phyloP scores from a whole-genome alignment of 2,113 vertebrate genomes.

The Alces alces region DNA sequence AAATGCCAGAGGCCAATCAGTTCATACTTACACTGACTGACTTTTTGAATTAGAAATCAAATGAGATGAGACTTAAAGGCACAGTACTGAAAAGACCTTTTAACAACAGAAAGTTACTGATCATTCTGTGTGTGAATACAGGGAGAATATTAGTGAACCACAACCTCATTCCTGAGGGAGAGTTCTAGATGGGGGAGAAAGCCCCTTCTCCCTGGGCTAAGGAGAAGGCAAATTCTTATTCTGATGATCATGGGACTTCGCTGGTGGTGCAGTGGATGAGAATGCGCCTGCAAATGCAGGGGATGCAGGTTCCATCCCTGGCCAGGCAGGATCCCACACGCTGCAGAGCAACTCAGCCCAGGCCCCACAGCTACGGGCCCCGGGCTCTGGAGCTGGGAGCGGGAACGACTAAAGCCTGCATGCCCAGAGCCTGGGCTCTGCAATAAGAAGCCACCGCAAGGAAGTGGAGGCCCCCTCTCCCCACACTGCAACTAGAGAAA shows the following conservation, averaged over 20 bases:
- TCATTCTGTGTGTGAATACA: not conserved
- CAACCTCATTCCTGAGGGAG: not conserved
- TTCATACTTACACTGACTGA: not conserved
- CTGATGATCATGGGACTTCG: not conserved
- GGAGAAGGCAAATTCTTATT: not conserved
- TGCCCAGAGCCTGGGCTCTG: not conserved
- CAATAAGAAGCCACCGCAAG: not conserved
- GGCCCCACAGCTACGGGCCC: not conserved
- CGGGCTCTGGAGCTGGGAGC: not conserved
- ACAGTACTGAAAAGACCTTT: not conserved
- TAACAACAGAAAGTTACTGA: not conserved
- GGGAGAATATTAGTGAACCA: not conserved
- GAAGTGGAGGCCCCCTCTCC: not conserved
- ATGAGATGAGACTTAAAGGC: not conserved
- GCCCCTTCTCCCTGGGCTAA: not conserved
- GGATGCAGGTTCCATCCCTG: not conserved
- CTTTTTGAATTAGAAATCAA: not conserved
- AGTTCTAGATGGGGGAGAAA: not conserved
- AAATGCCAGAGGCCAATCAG: not conserved
- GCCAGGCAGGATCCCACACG: not conserved
- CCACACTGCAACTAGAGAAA: not conserved
- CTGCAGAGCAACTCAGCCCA: not conserved
- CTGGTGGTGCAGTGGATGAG: not conserved
- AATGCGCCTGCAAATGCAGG: not conserved
- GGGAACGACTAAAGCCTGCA: not conserved